Evolutionary conservation across 2,797 vertebrate genomes (phyloP).

Genomic region (Acrocephalus scirpaceus): DNA sequence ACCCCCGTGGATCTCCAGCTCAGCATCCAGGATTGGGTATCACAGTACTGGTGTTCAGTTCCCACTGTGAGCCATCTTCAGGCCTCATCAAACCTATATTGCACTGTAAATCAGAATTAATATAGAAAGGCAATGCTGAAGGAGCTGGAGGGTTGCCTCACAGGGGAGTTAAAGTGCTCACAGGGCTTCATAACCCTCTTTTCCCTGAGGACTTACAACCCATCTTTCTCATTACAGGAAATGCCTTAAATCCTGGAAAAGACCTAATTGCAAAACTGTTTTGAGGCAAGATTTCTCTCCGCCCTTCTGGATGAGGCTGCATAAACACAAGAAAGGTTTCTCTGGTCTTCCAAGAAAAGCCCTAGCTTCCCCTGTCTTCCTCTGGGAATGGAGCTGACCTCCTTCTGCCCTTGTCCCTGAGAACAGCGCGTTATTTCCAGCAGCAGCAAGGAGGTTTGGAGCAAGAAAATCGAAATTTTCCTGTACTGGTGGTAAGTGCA

Average conservation of each 20-base stretch:
- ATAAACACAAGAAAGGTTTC: background rate
- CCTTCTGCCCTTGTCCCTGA: background rate
- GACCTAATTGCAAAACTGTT: background rate
- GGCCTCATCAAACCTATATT: background rate
- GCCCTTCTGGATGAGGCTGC: background rate
- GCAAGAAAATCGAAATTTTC: background rate
- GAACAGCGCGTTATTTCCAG: background rate
- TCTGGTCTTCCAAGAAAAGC: background rate
- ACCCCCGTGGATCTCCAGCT: fast-evolving
- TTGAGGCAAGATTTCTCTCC: background rate
- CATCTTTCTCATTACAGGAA: background rate
- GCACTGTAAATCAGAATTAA: background rate
- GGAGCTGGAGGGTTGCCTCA: background rate
- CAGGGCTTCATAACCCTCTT: background rate
- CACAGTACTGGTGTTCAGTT: background rate
- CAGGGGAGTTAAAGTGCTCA: background rate
- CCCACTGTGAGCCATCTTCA: background rate
- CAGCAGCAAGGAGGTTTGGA: background rate
- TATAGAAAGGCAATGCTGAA: background rate
- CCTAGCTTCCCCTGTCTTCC: background rate
- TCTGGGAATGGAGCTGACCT: background rate
- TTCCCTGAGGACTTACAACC: background rate
- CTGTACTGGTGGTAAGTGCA: background rate
- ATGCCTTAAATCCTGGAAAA: background rate
- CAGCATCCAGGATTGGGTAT: background rate